A percentile compares a stretch with the other conserved stretches of the same genome.
These are phyloP conservation scores for Clitarchus hookeri DNA, from an alignment of 2,888 invertebrate species.

Conservation along the genomic window DNA sequence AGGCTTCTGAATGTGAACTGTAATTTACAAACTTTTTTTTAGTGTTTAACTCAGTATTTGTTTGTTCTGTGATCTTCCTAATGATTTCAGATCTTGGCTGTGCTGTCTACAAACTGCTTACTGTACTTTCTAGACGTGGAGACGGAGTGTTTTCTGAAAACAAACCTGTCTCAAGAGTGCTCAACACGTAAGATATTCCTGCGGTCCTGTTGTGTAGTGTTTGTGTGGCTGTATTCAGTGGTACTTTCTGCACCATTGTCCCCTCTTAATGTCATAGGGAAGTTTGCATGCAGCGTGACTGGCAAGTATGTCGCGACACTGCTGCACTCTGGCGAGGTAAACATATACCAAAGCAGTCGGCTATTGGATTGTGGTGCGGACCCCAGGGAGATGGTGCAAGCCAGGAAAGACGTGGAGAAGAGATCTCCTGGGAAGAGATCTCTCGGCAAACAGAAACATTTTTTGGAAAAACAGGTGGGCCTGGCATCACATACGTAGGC, in stretches of 20 bases:
- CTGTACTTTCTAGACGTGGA: slow-evolving; percentile 61
- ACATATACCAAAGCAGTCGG: slow-evolving; percentile 59
- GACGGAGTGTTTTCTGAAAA: slow-evolving; percentile 29
- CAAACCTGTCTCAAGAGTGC: slow-evolving; percentile 4
- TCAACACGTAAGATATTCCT: slow-evolving; percentile 28
- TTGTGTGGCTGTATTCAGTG: background rate
- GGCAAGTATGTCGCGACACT: slow-evolving; percentile 65
- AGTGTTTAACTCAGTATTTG: no score
- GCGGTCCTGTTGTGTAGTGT: background rate
- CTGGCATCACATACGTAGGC: no score
- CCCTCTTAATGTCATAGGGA: slow-evolving; percentile 47
- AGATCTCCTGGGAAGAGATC: background rate
- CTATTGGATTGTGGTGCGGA: slow-evolving; percentile 45
- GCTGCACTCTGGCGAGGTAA: slow-evolving; percentile 62
- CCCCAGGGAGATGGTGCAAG: background rate
- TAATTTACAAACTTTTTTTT: no score
- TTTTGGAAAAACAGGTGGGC: background rate
- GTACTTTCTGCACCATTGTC: slow-evolving; percentile 47
- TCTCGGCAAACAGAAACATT: background rate
- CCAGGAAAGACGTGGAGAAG: background rate
- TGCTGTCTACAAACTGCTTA: slow-evolving; percentile 61
- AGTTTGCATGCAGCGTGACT: slow-evolving; percentile 59
- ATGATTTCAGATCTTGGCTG: slow-evolving; percentile 56
- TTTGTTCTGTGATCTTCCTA: background rate
- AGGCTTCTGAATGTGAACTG: no score